Conservation (phyloP, 1,140 invertebrate genomes). For the Bilobella aurantiaca region DNA sequence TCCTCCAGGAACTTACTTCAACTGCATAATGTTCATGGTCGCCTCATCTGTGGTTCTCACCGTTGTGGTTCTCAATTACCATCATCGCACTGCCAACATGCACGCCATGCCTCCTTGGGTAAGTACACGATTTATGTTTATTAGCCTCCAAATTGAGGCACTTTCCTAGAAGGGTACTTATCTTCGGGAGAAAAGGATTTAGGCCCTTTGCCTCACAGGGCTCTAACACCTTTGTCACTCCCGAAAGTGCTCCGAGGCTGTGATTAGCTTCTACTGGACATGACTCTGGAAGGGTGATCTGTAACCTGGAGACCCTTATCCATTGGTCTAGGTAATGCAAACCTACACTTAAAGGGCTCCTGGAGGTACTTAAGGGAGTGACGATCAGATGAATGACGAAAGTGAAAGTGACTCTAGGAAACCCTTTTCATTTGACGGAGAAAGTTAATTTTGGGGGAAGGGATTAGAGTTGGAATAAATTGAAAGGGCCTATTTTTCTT, state of each 20-base stretch:
- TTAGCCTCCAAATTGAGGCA: not conserved
- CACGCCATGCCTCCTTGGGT: slow-evolving; percentile 96
- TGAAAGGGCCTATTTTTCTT: too few relatives aligned
- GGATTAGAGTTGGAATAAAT: too few relatives aligned
- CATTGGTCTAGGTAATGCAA: too few relatives aligned
- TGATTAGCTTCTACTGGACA: too few relatives aligned
- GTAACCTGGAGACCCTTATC: too few relatives aligned
- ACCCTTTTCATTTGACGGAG: not conserved
- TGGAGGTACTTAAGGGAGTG: not conserved
- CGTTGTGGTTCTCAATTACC: slow-evolving; percentile 95
- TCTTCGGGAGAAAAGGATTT: not conserved
- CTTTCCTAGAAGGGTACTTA: not conserved
- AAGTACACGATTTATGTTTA: slow-evolving; percentile 42
- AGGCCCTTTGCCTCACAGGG: not conserved
- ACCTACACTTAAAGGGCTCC: too few relatives aligned
- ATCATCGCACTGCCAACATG: slow-evolving; percentile 91
- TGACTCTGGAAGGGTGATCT: too few relatives aligned
- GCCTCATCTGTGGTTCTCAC: slow-evolving; percentile 95
- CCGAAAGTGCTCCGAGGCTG: too few relatives aligned
- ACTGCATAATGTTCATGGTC: slow-evolving; percentile 99
- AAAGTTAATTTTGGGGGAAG: not conserved
- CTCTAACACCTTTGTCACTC: too few relatives aligned
- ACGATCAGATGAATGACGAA: not conserved
- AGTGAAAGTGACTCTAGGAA: not conserved
- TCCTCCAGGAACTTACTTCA: slow-evolving; percentile 88